phyloP scores from a whole-genome alignment of 30 jellyfish, hydroid and myxozoan genomes.

The Aurelia aurita region DNA sequence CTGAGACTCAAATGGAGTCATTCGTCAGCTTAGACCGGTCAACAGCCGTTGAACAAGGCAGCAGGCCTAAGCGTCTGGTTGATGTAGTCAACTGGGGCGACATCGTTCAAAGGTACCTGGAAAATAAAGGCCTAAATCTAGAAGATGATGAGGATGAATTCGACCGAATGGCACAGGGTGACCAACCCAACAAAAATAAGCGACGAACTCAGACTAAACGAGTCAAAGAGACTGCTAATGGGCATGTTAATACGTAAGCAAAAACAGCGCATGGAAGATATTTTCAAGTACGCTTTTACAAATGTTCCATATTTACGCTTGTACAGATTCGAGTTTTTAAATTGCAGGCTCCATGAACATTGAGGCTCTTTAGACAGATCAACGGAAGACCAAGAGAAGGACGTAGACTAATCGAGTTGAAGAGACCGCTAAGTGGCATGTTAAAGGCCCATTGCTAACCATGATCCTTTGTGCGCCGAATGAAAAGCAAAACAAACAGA shows the following conservation, averaged over 20 bases:
- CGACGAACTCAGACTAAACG: conserved; percentile 50
- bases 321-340: no score
- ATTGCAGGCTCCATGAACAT: no score
- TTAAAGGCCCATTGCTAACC: no score
- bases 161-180: conserved; percentile 39
- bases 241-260: conserved; percentile 10
- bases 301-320: no score
- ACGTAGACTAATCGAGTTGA: no score
- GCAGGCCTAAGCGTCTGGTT: conserved; percentile 69
- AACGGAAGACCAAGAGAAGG: no score
- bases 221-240: conserved; percentile 30
- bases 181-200: conserved; percentile 6
- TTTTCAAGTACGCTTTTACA: no score
- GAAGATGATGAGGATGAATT: conserved; percentile 70
- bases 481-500: no score
- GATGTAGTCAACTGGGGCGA: conserved; percentile 87
- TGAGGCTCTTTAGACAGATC: no score
- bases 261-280: no score
- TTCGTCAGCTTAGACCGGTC: conserved; percentile 73
- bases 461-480: no score
- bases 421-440: no score
- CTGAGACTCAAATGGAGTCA: conserved; percentile 80
- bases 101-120: conserved; percentile 60
- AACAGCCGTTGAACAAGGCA: conserved; percentile 65
- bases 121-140: conserved; percentile 73